Evolutionary conservation across 2,797 vertebrate species (phyloP), one percentile per base, ranked within the genome.

Genomic region (Monodelphis domestica): DNA sequence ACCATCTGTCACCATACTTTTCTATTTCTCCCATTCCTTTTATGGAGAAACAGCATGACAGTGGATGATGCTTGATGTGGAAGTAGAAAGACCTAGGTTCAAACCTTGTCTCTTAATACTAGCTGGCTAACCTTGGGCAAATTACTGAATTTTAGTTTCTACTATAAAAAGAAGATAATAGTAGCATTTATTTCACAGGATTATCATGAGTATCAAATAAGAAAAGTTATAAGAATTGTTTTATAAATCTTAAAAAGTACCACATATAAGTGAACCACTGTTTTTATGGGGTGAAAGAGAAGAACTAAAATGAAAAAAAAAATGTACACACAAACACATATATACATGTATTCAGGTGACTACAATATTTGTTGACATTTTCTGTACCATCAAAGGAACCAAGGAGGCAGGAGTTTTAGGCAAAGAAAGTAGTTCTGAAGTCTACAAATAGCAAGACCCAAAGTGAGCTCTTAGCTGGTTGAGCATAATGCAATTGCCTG

Each of bases 341-440:
- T 78, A 10, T 78, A 90, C 91, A 45, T 92, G 94, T 92, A 78
- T 87, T 91, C 90, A 90, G 63, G 63, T 94, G 54, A 92, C 57
- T 55, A 91, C n/a, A 93, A 59, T 53, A 90, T 93, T 88, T 87
- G 87, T 55, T 90, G 89, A 28, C 87, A 84, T 63, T 87, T 87
- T 30, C 70, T 57, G 4, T 0, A 63, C 30, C 21, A 29, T 93
- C 87, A 92, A 54, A 7, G 2, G 51, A 45, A 6, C 28, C 28
- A 87, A 53, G 5, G n/a, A 57, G 50, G 88, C 28, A 95, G 78
- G 14, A 59, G 24, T 87, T n/a, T 92, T 29, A 90, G 78, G 70
- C 45, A 24, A 91, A 88, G 11, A 52, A 92, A 89, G 3, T 0
- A 11, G 51, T 56, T 91, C 63, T 24, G 5, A 70, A n/a, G 6